These are phyloP conservation scores for Amazona vittata DNA, from an alignment of 2,113 vertebrate genomes.

Conservation along the genomic window DNA sequence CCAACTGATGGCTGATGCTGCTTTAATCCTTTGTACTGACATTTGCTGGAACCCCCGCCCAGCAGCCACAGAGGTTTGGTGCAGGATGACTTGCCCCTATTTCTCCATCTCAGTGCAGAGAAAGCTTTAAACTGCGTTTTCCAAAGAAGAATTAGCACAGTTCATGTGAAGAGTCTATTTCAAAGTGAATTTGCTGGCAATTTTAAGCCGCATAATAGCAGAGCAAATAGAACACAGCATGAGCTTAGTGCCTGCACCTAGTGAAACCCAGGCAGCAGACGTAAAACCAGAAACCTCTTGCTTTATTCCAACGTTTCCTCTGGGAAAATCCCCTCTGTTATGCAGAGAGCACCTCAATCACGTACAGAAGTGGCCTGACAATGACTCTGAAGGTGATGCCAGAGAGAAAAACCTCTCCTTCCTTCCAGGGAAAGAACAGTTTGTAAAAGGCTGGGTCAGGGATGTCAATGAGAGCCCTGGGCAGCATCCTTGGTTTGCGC, in stretches of 20 bases:
- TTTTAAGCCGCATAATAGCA: background rate
- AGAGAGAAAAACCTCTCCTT: background rate
- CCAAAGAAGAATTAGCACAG: background rate
- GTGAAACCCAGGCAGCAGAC: background rate
- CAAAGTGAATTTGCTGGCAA: background rate
- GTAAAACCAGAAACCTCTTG: accelerated
- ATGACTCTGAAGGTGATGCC: accelerated
- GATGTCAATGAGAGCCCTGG: accelerated
- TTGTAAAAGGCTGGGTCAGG: background rate
- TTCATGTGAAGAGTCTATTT: background rate
- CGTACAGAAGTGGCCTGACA: background rate
- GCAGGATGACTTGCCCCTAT: background rate
- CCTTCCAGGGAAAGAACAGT: accelerated
- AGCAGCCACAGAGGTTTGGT: background rate
- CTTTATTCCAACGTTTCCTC: background rate
- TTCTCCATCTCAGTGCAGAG: background rate
- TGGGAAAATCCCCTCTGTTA: accelerated
- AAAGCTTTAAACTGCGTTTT: background rate
- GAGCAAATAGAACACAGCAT: background rate
- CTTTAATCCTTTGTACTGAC: background rate
- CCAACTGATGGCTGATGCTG: background rate
- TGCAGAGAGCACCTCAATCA: background rate
- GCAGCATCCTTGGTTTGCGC: background rate
- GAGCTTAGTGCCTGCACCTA: background rate
- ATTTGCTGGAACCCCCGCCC: background rate